Evolutionary conservation across 2,113 vertebrate species (phyloP).

Genomic region (Anarhynchus alexandrinus): DNA sequence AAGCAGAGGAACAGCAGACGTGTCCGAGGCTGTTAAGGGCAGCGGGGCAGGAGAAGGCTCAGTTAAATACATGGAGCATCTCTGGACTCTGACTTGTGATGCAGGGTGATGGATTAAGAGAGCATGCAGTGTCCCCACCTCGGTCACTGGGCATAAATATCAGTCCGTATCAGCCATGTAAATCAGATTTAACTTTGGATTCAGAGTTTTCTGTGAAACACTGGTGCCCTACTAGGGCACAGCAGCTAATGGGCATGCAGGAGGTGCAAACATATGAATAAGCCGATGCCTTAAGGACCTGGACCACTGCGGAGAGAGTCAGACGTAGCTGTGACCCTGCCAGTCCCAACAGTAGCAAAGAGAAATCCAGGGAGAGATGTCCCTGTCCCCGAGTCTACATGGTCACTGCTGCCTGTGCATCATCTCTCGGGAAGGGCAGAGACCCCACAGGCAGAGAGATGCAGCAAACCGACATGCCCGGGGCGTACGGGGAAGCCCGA

Average conservation of each 20-base stretch:
- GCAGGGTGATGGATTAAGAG: background rate
- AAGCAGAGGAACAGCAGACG: background rate
- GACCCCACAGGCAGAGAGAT: background rate
- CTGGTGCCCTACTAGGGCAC: background rate
- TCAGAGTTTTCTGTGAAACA: background rate
- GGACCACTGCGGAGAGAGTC: background rate
- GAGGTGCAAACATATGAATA: background rate
- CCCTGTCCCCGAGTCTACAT: rapidly evolving
- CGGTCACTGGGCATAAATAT: background rate
- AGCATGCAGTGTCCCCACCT: background rate
- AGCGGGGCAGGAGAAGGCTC: background rate
- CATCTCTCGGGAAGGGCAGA: background rate
- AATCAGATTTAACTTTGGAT: background rate
- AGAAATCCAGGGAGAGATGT: background rate
- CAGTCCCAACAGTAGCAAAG: background rate
- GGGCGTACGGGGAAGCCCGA: background rate
- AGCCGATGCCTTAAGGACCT: background rate
- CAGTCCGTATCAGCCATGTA: rapidly evolving
- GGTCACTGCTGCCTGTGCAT: background rate
- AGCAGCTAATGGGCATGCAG: background rate
- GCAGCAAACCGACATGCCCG: background rate
- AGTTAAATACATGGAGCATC: background rate
- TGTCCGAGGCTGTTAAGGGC: background rate
- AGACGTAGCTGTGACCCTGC: background rate
- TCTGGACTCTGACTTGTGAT: background rate